Conservation (phyloP, 1,140 invertebrate species). For the Drosophila subobscura region DNA sequence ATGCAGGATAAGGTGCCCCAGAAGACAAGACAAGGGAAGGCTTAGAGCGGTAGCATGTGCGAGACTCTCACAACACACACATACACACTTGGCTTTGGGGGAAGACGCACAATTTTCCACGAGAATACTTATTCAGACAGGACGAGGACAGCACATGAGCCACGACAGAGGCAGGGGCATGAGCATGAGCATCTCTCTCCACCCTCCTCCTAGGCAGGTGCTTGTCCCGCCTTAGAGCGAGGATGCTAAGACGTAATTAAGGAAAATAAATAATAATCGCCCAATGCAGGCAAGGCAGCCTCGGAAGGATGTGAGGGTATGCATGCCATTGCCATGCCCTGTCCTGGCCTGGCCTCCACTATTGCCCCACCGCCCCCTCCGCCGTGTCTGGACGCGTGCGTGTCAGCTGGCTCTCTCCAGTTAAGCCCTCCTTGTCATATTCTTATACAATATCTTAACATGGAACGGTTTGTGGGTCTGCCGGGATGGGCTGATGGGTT, state of each 20-base stretch:
- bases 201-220: slow-evolving; percentile 36
- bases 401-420: slow-evolving; percentile 54
- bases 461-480: neutral
- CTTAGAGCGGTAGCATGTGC: slow-evolving; percentile 78
- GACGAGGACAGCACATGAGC: slow-evolving; percentile 64
- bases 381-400: slow-evolving; percentile 1
- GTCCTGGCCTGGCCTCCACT: slow-evolving; percentile 7
- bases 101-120: slow-evolving; percentile 70
- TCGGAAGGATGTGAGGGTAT: slow-evolving; percentile 22
- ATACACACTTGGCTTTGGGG: neutral
- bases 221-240: slow-evolving; percentile 54
- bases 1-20: slow-evolving; percentile 68
- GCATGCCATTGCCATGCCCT: slow-evolving; percentile 13
- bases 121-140: slow-evolving; percentile 58
- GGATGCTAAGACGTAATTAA: slow-evolving; percentile 82
- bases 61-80: slow-evolving; percentile 28
- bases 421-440: slow-evolving; percentile 74
- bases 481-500: no score
- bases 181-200: slow-evolving; percentile 10
- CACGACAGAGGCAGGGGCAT: slow-evolving; percentile 31
- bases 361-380: neutral
- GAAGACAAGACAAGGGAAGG: slow-evolving; percentile 55
- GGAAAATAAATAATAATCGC: slow-evolving; percentile 83
- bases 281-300: slow-evolving; percentile 49
- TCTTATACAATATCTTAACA: slow-evolving; percentile 68